phyloP scores from a whole-genome alignment of 2,888 invertebrate species.

The Apomyelois bistriatella region DNA sequence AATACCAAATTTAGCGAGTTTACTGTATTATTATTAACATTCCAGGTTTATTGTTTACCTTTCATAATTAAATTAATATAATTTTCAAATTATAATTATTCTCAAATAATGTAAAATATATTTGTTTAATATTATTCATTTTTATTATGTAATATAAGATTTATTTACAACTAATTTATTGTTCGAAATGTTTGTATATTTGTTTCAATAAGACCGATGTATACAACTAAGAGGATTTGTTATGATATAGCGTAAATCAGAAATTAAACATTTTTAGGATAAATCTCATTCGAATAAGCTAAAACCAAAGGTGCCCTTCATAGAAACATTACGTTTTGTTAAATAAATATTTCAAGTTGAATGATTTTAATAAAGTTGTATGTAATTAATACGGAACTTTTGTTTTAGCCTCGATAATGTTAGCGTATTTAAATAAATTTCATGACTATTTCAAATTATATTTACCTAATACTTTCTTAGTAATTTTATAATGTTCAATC shows the following conservation, averaged over 20 bases:
- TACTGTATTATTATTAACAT: constrained; percentile 74
- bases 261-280: constrained; percentile 77
- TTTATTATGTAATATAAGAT: constrained; percentile 71
- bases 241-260: constrained; percentile 71
- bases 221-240: constrained; percentile 71
- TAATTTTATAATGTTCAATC: constrained; percentile 74
- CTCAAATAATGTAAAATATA: constrained; percentile 55
- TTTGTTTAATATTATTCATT: constrained; percentile 70
- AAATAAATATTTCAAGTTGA: constrained; percentile 76
- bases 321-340: constrained; percentile 80
- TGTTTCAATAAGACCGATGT: constrained; percentile 70
- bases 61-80: constrained; percentile 60
- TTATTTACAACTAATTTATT: constrained; percentile 78
- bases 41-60: constrained; percentile 73
- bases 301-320: constrained; percentile 93
- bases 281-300: constrained; percentile 84
- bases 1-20: constrained; percentile 74
- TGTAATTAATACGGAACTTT: constrained; percentile 72
- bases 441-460: constrained; percentile 79
- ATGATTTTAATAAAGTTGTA: constrained; percentile 76
- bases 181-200: constrained; percentile 62
- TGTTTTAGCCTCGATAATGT: constrained; percentile 76
- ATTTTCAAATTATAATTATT: constrained; percentile 61
- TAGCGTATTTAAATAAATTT: constrained; percentile 74
- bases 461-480: constrained; percentile 77